Evolutionary conservation across 1,140 invertebrate species (phyloP).

Genomic region (Drosophila parabipectinata): DNA sequence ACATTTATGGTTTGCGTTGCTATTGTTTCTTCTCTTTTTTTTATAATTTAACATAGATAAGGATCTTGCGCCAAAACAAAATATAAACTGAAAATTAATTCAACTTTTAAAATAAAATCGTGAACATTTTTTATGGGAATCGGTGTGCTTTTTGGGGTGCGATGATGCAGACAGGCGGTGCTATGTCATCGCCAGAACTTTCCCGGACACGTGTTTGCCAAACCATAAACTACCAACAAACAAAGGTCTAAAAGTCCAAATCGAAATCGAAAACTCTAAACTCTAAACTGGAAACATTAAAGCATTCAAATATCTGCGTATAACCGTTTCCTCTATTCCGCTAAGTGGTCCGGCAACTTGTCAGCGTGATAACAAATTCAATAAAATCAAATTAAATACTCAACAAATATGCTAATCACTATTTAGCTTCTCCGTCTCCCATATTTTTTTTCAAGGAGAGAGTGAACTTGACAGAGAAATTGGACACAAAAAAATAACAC

Average conservation of each 20-base stretch:
- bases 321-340: conserved; percentile 47
- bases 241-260: conserved; percentile 1
- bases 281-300: conserved; percentile 64
- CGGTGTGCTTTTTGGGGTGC: conserved; percentile 26
- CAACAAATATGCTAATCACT: conserved; percentile 78
- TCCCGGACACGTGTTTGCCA: conserved; percentile 33
- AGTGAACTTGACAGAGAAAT: conserved; percentile 18
- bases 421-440: conserved; percentile 12
- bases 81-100: conserved; percentile 64
- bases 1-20: conserved; percentile 44
- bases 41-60: conserved; percentile 68
- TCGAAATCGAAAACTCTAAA: conserved; percentile 25
- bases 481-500: conserved; percentile 30
- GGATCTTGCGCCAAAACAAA: conserved; percentile 41
- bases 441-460: background rate
- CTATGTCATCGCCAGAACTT: conserved; percentile 56
- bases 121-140: conserved; percentile 53
- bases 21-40: conserved; percentile 17
- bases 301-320: conserved; percentile 26
- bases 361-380: conserved; percentile 77
- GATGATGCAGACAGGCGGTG: conserved; percentile 59
- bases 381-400: conserved; percentile 81
- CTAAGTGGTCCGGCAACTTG: conserved; percentile 78
- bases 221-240: background rate
- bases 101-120: conserved; percentile 65